Conservation (phyloP, 2,797 vertebrate genomes). For the Phrynocephalus guinanensis region DNA sequence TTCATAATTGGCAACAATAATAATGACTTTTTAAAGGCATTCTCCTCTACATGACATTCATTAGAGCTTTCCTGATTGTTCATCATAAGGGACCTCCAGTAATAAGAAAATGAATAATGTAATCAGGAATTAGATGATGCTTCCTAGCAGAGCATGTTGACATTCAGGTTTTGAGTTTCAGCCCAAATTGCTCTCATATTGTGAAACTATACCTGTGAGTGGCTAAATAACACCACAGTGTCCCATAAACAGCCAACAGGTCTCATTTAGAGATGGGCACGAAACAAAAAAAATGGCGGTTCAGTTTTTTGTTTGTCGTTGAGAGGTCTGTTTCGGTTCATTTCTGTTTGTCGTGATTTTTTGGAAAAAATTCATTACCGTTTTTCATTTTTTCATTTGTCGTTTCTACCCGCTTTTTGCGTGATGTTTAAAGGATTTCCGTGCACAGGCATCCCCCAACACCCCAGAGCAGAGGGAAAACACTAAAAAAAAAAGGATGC, state of each 20-base stretch:
- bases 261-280: too few species aligned
- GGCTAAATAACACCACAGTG: background rate
- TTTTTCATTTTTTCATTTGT: too few species aligned
- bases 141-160: slow-evolving; percentile 15
- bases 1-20: background rate
- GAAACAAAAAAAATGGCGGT: too few species aligned
- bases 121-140: slow-evolving; percentile 11
- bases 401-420: too few species aligned
- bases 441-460: too few species aligned
- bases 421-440: too few species aligned
- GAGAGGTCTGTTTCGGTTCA: too few species aligned
- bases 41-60: background rate
- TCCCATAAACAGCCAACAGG: background rate
- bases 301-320: too few species aligned
- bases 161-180: background rate
- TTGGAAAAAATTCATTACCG: too few species aligned
- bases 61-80: slow-evolving; percentile 32
- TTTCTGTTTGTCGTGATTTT: too few species aligned
- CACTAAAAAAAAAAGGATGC: too few species aligned
- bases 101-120: slow-evolving; percentile 10
- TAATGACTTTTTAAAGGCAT: background rate
- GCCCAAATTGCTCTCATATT: background rate
- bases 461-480: too few species aligned
- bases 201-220: background rate
- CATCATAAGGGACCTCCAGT: background rate